Evolutionary conservation across 2,797 vertebrate species (phyloP), one percentile per base, ranked within the genome.

Genomic region (Sebastes goodei): DNA sequence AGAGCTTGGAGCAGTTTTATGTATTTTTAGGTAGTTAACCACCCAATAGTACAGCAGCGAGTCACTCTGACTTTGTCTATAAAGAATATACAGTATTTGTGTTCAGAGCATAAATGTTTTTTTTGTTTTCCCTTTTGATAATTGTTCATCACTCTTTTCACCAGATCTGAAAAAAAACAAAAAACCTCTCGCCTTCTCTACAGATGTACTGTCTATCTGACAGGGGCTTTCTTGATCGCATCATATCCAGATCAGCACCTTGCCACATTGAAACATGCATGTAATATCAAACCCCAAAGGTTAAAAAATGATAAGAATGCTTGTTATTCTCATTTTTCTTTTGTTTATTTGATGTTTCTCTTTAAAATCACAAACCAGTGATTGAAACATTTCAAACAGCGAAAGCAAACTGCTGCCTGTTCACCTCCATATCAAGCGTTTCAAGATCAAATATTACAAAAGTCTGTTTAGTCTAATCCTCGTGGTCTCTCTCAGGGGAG

Each of bases 371-470:
- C 38, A 67, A 74, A 61, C 3, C 21, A 12, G 12, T 65, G 67
- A 86, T 27, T 70, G 67, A 82, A 81, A 82, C 29, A 66, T 75
- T 69, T 81, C 60, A 81, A 79, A 77, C 61, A 55, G 21, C 6
- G 42, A 78, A 63, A 83, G 72, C 55, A 77, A 79, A 55, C 56
- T 21, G 33, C 59, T 63, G 33, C 74, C 62, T 76, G 63, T 64
- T 84, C 79, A 83, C 70, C 63, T 86, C 57, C 33, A 56, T 59
- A 84, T 88, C 82, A 86, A 80, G 82, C 66, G 67, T 80, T 42
- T 74, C 33, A 23, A 69, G 60, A 89, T 91, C 82, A 87, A 82
- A 83, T 82, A 81, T 79, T 46, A 81, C 71, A 75, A 71, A 66
- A 65, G 68, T 64, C 46, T 88, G 61, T 83, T 84, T 77, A 82